Percentiles rank a stretch among this genome's conserved stretches.
phyloP scores from a whole-genome alignment of 1,140 invertebrate genomes.

The Drosophila kepulauana region DNA sequence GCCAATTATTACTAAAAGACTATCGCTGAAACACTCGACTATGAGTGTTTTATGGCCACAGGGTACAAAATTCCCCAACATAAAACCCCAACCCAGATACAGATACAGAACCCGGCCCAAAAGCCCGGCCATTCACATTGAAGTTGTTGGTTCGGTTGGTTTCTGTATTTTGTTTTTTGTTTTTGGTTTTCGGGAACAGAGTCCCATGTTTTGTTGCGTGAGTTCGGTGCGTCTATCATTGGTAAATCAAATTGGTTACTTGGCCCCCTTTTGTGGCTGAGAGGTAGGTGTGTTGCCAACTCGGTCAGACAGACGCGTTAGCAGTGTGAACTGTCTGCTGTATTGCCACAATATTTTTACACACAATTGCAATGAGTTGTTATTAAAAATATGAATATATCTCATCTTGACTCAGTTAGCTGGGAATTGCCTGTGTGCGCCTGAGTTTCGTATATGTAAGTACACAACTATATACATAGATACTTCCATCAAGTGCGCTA shows the following conservation, averaged over 20 bases:
- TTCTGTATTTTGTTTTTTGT: background rate
- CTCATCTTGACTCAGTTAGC: slow-evolving; percentile 25
- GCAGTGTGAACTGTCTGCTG: slow-evolving; percentile 56
- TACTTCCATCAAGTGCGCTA: slow-evolving; percentile 29
- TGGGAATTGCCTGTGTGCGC: slow-evolving; percentile 21
- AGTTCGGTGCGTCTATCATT: slow-evolving; percentile 69
- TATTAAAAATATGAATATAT: slow-evolving; percentile 22
- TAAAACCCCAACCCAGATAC: slow-evolving; percentile 20
- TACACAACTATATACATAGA: too few relatives aligned
- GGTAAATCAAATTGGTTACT: slow-evolving; percentile 66
- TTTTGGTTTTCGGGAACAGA: slow-evolving; percentile 16
- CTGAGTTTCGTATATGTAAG: background rate
- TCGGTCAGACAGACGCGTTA: slow-evolving; percentile 41
- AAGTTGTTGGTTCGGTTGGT: background rate
- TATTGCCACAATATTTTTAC: slow-evolving; percentile 28
- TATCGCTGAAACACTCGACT: background rate
- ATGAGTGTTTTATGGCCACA: background rate
- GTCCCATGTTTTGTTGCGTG: slow-evolving; percentile 54
- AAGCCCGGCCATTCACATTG: slow-evolving; percentile 31
- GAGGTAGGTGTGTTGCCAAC: slow-evolving; percentile 44
- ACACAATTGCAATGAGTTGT: slow-evolving; percentile 42
- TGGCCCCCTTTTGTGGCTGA: slow-evolving; percentile 20
- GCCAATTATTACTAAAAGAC: background rate
- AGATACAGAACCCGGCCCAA: slow-evolving; percentile 30
- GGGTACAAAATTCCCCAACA: slow-evolving; percentile 22